Conservation (phyloP, 2,888 invertebrate species). For the Encarsia formosa region DNA sequence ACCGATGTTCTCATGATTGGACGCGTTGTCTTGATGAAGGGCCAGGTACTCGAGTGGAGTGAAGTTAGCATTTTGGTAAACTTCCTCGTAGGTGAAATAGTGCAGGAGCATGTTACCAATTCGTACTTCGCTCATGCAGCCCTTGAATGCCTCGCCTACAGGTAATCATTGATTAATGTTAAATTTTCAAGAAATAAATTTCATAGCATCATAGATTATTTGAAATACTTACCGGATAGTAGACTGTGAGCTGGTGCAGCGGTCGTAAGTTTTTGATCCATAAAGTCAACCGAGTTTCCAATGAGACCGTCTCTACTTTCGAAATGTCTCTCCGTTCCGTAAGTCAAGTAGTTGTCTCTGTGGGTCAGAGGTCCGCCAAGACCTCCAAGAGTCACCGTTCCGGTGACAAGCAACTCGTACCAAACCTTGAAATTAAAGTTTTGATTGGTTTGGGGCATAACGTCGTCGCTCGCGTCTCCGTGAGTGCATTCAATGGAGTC, state of each 20-base stretch:
- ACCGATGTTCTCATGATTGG: constrained; percentile 56
- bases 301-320: constrained; percentile 37
- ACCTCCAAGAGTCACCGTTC: constrained; percentile 46
- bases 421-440: constrained; percentile 45
- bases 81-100: constrained; percentile 73
- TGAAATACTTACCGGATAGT: constrained; percentile 39
- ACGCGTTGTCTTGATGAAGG: constrained; percentile 36
- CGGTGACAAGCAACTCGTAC: constrained; percentile 44
- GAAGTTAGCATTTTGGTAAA: constrained; percentile 59
- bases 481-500: constrained; percentile 43
- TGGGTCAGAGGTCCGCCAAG: constrained; percentile 35
- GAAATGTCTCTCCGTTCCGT: constrained; percentile 31
- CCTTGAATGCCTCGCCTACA: constrained; percentile 57
- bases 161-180: not conserved
- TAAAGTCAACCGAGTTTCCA: constrained; percentile 44
- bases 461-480: constrained; percentile 39
- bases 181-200: constrained; percentile 11
- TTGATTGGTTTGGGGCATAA: constrained; percentile 33
- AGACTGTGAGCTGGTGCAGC: constrained; percentile 39
- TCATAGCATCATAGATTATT: too few relatives aligned
- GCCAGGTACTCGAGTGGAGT: constrained; percentile 48
- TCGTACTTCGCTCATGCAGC: constrained; percentile 84
- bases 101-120: constrained; percentile 80
- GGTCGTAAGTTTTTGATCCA: constrained; percentile 43
- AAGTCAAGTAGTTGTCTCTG: constrained; percentile 40